Evolutionary conservation across 2,113 vertebrate species (phyloP).

Genomic region (Hippocampus mohnikei): DNA sequence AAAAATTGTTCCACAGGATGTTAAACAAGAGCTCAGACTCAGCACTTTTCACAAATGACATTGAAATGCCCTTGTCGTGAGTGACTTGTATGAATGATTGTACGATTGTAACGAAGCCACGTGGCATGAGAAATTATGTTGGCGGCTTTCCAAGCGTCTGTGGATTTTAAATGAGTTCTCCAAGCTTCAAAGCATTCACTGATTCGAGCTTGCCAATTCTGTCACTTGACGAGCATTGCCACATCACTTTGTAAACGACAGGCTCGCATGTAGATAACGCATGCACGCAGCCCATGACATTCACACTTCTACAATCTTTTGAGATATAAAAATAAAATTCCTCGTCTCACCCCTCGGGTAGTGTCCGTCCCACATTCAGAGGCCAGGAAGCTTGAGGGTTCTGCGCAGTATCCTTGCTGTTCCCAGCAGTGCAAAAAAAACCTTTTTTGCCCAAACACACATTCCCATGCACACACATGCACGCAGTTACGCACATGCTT

Average conservation of each 20-base stretch:
- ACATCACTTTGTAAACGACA: conserved; percentile 45
- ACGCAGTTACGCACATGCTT: too few relatives aligned
- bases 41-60: conserved; percentile 40
- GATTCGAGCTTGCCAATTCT: neutral
- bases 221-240: conserved; percentile 15
- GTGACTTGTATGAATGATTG: conserved; percentile 11
- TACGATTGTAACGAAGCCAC: conserved; percentile 6
- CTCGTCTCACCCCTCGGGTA: too few relatives aligned
- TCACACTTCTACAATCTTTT: neutral
- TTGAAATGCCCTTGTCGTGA: conserved; percentile 25
- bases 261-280: conserved; percentile 26
- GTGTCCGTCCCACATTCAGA: too few relatives aligned
- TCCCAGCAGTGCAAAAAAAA: too few relatives aligned
- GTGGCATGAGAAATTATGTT: conserved; percentile 33
- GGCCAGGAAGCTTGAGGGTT: too few relatives aligned
- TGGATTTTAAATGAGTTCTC: conserved; percentile 30
- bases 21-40: conserved; percentile 20
- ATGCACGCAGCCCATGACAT: neutral
- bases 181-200: conserved; percentile 28
- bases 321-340: too few relatives aligned
- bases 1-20: neutral
- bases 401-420: too few relatives aligned
- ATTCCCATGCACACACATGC: too few relatives aligned
- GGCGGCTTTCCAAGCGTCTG: conserved; percentile 36
- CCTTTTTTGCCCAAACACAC: too few relatives aligned